Base-by-base conservation (phyloP, 1,140 invertebrate species). In the Brachionus plicatilis region DNA sequence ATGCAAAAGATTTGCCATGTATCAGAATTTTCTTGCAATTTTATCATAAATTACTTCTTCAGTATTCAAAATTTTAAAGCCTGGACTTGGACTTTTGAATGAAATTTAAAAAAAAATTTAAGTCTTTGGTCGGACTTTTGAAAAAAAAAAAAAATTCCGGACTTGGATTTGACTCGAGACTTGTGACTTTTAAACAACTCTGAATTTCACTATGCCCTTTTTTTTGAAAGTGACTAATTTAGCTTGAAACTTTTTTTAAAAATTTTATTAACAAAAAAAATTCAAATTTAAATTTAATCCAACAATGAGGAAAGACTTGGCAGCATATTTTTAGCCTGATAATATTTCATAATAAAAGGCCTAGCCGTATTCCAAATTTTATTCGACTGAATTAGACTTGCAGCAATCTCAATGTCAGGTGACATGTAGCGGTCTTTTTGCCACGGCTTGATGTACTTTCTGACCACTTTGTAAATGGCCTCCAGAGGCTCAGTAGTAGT, bases 401-500 rank as follows among this genome's bases (percentile, higher is more conserved):
- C 92, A 1, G 90, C 92, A 17, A 90, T 90, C 60, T 93, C 91
- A 84, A 93, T 93, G 86, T 93, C 92, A 0, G 92, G 92, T 6
- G 92, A 88, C 92, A 93, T 93, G 86, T 89, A 92, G n/a, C 93
- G 88, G 87, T 93, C 93, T 86, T 91, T 92, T 68, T 92, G 91
- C 92, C 91, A 93, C 3, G 92, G 88, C 75, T 92, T 92, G 85
- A 11, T 87, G 86, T 75, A 84, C 66, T 65, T 41, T 83, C 66
- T 79, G 76, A 60, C 50, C 85, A 29, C 93, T 88, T 90, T 90
- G 86, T 93, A 92, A 20, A 93, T 92, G 85, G 92, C 93, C 87
- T 94, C 93, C 45, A 94, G 87, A 2, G 93, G 93, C 7, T 90
- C 89, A 2, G 93, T 94, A 11, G 92, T 93, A 86, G 92, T 93